Evolutionary conservation across 2,888 invertebrate genomes (phyloP).

Genomic region (Netelia fuscicornis): DNA sequence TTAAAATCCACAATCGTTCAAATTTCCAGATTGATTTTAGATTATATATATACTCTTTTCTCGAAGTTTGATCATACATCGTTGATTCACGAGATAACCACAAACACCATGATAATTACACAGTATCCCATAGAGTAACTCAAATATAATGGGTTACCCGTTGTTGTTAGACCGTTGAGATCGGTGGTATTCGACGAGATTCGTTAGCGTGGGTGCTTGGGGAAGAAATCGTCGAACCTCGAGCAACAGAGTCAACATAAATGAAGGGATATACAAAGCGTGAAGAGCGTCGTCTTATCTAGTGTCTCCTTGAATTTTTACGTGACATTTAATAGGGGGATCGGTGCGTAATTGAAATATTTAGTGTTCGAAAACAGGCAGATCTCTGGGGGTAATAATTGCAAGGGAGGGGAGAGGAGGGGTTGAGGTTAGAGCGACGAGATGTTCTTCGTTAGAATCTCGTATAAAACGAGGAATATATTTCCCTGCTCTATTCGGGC

Average conservation of each 20-base stretch:
- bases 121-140: too few species aligned
- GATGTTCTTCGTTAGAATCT: background rate
- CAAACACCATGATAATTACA: too few species aligned
- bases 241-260: background rate
- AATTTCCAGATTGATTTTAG: too few species aligned
- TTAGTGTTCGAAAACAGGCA: slow-evolving; percentile 47
- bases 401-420: background rate
- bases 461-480: slow-evolving; percentile 18
- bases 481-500: slow-evolving; percentile 15
- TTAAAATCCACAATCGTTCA: too few species aligned
- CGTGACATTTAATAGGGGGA: slow-evolving; percentile 55
- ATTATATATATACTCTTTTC: too few species aligned
- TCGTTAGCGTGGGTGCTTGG: background rate
- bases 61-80: too few species aligned
- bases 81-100: too few species aligned
- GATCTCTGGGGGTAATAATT: slow-evolving; percentile 19
- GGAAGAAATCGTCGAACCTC: background rate
- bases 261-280: slow-evolving; percentile 15
- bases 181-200: background rate
- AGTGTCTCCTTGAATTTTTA: slow-evolving; percentile 48
- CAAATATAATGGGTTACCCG: too few species aligned
- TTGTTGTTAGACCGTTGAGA: background rate
- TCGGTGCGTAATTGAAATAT: slow-evolving; percentile 59
- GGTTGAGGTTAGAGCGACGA: background rate
- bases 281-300: background rate